Evolutionary conservation across 2,113 vertebrate genomes (phyloP).

Genomic region (Corythornis cristatus): DNA sequence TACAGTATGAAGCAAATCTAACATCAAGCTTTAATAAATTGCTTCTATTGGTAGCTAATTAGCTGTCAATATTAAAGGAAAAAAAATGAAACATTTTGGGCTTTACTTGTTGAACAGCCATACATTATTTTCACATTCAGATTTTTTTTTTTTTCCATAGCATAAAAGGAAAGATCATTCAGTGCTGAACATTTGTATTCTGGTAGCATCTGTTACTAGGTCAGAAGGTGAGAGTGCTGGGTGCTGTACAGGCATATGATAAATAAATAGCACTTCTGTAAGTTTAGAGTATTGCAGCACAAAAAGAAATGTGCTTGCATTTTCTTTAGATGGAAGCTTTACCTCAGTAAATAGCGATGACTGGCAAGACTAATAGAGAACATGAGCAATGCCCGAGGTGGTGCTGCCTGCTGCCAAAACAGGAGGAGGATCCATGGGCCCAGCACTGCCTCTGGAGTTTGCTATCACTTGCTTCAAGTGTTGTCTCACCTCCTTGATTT

Average conservation of each 20-base stretch:
- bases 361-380: neutral
- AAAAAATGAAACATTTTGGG: neutral
- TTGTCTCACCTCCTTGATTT: neutral
- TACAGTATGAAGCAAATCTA: neutral
- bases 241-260: fast-evolving
- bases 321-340: neutral
- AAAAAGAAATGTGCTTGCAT: neutral
- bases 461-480: neutral
- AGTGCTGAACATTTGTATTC: neutral
- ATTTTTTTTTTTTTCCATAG: neutral
- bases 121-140: neutral
- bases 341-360: neutral
- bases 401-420: neutral
- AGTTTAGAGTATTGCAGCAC: neutral
- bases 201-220: neutral
- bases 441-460: neutral
- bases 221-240: neutral
- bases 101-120: neutral
- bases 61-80: neutral
- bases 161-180: neutral
- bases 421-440: neutral
- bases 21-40: neutral
- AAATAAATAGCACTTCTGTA: neutral
- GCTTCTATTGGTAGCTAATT: neutral
- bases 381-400: fast-evolving